These are phyloP conservation scores for Montipora capitata DNA, from an alignment of 92 coral and sea anemone genomes.

Conservation along the genomic window DNA sequence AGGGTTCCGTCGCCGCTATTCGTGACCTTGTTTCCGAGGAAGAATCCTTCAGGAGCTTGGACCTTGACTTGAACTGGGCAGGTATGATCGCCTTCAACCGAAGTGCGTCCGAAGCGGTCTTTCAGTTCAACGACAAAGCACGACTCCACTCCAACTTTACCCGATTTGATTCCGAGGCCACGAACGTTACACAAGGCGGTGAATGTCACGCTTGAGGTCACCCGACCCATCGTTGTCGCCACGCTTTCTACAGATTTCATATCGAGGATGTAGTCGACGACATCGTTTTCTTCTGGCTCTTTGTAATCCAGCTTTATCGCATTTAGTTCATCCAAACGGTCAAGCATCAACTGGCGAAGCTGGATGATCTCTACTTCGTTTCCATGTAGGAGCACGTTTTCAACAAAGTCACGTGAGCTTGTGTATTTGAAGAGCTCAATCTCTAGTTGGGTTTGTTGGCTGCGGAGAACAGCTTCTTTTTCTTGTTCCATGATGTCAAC, in stretches of 20 bases:
- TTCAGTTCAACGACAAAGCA: constrained; percentile 73
- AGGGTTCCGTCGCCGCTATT: constrained; percentile 86
- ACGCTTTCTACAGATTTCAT: constrained; percentile 78
- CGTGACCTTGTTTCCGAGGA: constrained; percentile 88
- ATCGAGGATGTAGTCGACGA: constrained; percentile 86
- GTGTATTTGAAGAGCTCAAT: constrained; percentile 92
- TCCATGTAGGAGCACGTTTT: constrained; percentile 91
- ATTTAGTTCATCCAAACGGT: constrained; percentile 86
- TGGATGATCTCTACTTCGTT: constrained; percentile 94
- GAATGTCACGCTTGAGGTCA: constrained; percentile 84
- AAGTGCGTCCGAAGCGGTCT: constrained; percentile 87
- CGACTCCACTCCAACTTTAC: constrained; percentile 94
- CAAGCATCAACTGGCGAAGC: constrained; percentile 85
- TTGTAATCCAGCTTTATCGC: constrained; percentile 81
- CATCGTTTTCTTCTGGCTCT: constrained; percentile 93
- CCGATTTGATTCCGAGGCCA: constrained; percentile 88
- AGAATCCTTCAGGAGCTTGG: constrained; percentile 94
- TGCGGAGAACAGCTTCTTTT: constrained; percentile 82
- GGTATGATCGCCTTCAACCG: constrained; percentile 85
- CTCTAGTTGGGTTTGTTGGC: constrained; percentile 88
- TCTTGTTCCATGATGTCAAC: constrained; percentile 79
- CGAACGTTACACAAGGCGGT: constrained; percentile 76
- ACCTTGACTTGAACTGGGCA: constrained; percentile 84
- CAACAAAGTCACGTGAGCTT: constrained; percentile 97
- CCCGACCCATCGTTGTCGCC: constrained; percentile 84